A percentile compares a stretch with the other conserved stretches of the same genome.
Evolutionary conservation across 2,113 vertebrate genomes (phyloP).

Genomic region (Atractosteus spatula): DNA sequence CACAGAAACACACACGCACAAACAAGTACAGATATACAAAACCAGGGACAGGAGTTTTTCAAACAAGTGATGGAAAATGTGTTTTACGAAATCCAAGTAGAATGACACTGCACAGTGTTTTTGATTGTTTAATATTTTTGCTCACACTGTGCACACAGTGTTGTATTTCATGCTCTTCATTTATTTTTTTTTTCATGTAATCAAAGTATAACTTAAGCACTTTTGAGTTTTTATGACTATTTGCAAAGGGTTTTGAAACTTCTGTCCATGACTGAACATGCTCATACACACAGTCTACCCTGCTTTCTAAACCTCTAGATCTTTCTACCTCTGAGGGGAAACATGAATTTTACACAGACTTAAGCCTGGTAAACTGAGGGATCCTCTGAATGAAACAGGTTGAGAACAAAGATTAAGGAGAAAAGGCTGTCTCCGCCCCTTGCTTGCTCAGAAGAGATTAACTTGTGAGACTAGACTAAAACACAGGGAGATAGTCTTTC

Average conservation of each 20-base stretch:
- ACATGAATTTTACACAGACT: conserved; percentile 12
- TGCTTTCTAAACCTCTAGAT: conserved; percentile 5
- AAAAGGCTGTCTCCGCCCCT: conserved; percentile 41
- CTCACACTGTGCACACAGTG: too few relatives aligned
- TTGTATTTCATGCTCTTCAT: too few relatives aligned
- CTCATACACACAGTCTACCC: background rate
- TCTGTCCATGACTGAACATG: too few relatives aligned
- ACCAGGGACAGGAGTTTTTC: background rate
- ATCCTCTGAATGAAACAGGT: conserved; percentile 29
- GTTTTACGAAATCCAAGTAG: too few relatives aligned
- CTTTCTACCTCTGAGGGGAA: background rate
- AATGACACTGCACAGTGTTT: too few relatives aligned
- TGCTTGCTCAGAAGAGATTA: conserved; percentile 55
- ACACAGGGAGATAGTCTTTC: conserved; percentile 54
- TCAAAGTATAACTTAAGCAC: too few relatives aligned
- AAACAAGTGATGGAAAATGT: too few relatives aligned
- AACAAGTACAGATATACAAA: background rate
- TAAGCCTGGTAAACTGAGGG: conserved; percentile 14
- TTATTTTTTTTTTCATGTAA: too few relatives aligned
- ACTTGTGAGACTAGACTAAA: conserved; percentile 41
- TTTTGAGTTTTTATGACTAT: too few relatives aligned
- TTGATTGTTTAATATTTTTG: too few relatives aligned
- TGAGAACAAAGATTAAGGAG: conserved; percentile 37
- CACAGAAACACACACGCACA: background rate
- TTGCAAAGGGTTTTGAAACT: too few relatives aligned